Conservation (phyloP, 2,797 vertebrate species). For the Fundulus diaphanus region DNA sequence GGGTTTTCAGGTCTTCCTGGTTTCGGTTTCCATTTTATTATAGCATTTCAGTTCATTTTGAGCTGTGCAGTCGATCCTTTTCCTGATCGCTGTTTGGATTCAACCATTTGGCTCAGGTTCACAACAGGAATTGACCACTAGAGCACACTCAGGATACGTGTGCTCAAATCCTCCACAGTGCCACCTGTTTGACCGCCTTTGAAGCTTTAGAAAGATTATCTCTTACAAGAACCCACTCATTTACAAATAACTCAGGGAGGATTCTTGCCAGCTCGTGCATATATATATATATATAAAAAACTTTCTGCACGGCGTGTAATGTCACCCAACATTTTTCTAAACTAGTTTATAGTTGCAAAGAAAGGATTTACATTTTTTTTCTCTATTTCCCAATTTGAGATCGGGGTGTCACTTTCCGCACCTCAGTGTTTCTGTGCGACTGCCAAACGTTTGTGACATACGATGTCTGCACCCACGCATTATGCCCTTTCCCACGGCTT, state of each 20-base stretch:
- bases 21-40: too few species aligned
- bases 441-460: neutral
- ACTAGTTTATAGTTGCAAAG: neutral
- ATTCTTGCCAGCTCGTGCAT: neutral
- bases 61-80: too few species aligned
- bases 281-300: too few species aligned
- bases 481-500: slow-evolving; percentile 1
- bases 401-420: slow-evolving; percentile 7
- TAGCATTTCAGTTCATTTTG: too few species aligned
- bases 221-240: neutral
- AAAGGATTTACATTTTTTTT: neutral
- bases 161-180: too few species aligned
- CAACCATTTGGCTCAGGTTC: too few species aligned
- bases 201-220: neutral
- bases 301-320: too few species aligned
- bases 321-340: neutral
- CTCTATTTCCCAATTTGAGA: neutral
- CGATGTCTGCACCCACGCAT: neutral
- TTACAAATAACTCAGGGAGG: neutral
- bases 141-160: too few species aligned
- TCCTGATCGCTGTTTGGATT: too few species aligned
- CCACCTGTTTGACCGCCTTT: too few species aligned
- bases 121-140: too few species aligned
- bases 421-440: neutral
- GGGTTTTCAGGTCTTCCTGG: too few species aligned